A percentile compares a stretch with the other conserved stretches of the same genome.
Conservation (phyloP, 2,797 vertebrate genomes). For the Simalia tracyae region DNA sequence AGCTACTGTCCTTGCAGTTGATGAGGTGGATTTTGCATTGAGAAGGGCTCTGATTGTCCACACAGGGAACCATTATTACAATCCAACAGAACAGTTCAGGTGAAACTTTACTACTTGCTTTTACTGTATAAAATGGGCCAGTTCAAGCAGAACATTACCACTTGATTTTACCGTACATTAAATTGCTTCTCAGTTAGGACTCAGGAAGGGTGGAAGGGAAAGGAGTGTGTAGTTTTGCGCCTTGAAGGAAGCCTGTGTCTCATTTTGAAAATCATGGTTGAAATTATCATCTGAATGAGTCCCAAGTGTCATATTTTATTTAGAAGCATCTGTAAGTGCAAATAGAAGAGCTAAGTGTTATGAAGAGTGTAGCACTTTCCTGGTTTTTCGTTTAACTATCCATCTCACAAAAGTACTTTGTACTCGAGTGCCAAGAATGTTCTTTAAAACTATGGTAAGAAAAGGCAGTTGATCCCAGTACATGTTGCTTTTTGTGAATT, state of each 20-base stretch:
- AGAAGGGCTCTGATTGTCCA: background rate
- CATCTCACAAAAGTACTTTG: background rate
- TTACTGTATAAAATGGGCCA: background rate
- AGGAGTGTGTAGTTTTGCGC: too few species aligned
- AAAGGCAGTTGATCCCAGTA: background rate
- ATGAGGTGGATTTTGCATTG: background rate
- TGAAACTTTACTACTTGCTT: background rate
- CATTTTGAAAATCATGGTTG: background rate
- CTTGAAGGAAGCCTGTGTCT: background rate
- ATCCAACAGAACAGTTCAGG: background rate
- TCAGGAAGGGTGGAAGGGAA: background rate
- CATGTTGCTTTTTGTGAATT: background rate
- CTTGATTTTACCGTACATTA: background rate
- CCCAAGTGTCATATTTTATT: conserved; percentile 38
- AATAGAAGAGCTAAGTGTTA: conserved; percentile 6
- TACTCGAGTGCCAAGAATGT: background rate
- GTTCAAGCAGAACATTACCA: background rate
- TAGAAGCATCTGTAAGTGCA: conserved; percentile 31
- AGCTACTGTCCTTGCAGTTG: background rate
- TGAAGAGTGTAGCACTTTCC: background rate
- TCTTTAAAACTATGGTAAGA: background rate
- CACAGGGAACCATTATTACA: background rate
- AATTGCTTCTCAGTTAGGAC: background rate
- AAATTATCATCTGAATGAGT: conserved; percentile 13
- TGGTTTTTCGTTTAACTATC: conserved; percentile 5